Percentiles rank a stretch among this genome's conserved stretches.
Conservation (phyloP, 2,888 invertebrate genomes). For the Leptogaster cylindrica region DNA sequence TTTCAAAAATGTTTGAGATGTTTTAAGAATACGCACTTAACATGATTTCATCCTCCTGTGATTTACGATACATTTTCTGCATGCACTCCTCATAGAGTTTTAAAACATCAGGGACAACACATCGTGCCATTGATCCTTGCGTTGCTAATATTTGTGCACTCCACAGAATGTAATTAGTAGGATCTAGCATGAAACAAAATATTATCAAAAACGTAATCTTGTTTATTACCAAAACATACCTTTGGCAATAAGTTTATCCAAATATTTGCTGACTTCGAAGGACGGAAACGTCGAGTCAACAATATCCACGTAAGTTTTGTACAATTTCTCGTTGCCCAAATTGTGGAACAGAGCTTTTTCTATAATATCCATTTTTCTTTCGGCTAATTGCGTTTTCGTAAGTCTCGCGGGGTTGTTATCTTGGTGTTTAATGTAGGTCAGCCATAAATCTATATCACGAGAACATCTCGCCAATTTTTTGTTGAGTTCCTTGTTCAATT, state of each 20-base stretch:
- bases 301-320: slow-evolving; percentile 60
- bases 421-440: slow-evolving; percentile 68
- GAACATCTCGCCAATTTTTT: slow-evolving; percentile 63
- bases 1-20: background rate
- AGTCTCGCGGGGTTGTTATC: slow-evolving; percentile 57
- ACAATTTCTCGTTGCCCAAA: slow-evolving; percentile 64
- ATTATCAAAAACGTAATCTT: too few relatives aligned
- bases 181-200: too few relatives aligned
- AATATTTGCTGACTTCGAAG: slow-evolving; percentile 65
- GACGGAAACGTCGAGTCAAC: slow-evolving; percentile 65
- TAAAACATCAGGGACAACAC: slow-evolving; percentile 67
- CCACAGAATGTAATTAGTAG: slow-evolving; percentile 58
- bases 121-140: slow-evolving; percentile 68
- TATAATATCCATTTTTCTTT: slow-evolving; percentile 69
- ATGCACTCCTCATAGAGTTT: slow-evolving; percentile 64
- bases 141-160: slow-evolving; percentile 58
- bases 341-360: slow-evolving; percentile 68
- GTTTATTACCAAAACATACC: too few relatives aligned
- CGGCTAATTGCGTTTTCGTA: slow-evolving; percentile 57
- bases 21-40: slow-evolving; percentile 47
- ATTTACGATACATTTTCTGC: slow-evolving; percentile 57
- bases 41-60: slow-evolving; percentile 49
- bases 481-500: slow-evolving; percentile 65
- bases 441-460: slow-evolving; percentile 66
- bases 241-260: slow-evolving; percentile 63